Evolutionary conservation across 2,888 invertebrate species (phyloP).

Genomic region (Plebejus melissa): DNA sequence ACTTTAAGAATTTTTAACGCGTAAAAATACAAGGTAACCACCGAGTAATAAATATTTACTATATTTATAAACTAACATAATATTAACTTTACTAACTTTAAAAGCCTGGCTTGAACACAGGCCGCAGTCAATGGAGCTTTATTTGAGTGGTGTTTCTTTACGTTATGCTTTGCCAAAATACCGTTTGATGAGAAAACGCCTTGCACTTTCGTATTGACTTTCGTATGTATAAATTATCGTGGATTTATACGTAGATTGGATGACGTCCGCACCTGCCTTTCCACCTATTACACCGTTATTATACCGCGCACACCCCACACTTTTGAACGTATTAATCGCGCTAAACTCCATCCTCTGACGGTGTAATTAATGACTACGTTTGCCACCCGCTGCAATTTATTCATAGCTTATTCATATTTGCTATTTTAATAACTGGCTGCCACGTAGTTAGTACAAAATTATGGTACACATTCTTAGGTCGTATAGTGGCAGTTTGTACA

Average conservation of each 20-base stretch:
- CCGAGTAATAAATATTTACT: too few relatives aligned
- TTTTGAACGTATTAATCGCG: slow-evolving; percentile 66
- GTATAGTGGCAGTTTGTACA: not conserved
- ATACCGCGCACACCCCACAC: slow-evolving; percentile 56
- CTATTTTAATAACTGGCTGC: slow-evolving; percentile 12
- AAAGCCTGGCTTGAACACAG: too few relatives aligned
- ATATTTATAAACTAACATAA: too few relatives aligned
- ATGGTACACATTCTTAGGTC: not conserved
- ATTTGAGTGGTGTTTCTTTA: too few relatives aligned
- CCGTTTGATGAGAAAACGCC: not conserved
- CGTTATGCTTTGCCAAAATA: not conserved
- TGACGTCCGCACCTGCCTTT: slow-evolving; percentile 57
- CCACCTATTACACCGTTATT: slow-evolving; percentile 64
- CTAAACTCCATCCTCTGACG: slow-evolving; percentile 42
- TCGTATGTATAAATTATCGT: slow-evolving; percentile 11
- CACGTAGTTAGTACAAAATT: not conserved
- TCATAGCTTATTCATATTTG: slow-evolving; percentile 18
- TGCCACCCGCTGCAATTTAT: slow-evolving; percentile 2
- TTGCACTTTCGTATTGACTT: slow-evolving; percentile 20
- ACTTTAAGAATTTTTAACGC: too few relatives aligned
- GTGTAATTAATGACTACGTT: slow-evolving; percentile 29
- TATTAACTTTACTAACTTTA: too few relatives aligned
- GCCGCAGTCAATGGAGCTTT: too few relatives aligned
- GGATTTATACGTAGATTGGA: slow-evolving; percentile 51
- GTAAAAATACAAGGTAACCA: too few relatives aligned